These are phyloP conservation scores for Leptogaster cylindrica DNA, from an alignment of 2,888 invertebrate species.

Conservation along the genomic window DNA sequence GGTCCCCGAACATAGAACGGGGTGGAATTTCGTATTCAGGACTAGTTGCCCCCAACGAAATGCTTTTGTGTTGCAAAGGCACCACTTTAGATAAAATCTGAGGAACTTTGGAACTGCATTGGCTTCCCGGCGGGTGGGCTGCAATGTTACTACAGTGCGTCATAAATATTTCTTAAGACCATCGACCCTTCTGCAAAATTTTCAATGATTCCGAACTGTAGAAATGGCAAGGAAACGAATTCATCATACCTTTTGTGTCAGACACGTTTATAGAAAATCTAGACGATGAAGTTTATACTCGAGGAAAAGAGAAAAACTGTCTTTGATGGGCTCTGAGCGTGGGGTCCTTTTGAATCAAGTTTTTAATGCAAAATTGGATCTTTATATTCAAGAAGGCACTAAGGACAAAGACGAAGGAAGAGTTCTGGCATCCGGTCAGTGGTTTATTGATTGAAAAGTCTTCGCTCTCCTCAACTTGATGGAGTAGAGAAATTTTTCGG, in stretches of 20 bases:
- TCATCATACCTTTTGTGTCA: not conserved
- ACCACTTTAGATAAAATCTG: conserved; percentile 42
- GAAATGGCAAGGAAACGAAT: conserved; percentile 3
- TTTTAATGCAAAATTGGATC: not conserved
- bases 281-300: no score
- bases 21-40: conserved; percentile 43
- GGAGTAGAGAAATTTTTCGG: not conserved
- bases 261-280: not conserved
- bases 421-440: conserved; percentile 22
- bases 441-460: conserved; percentile 37
- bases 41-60: conserved; percentile 39
- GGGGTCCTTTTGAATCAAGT: not conserved
- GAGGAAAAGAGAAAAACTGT: not conserved
- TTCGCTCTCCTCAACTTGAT: not conserved
- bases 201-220: conserved; percentile 4
- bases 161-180: conserved; percentile 38
- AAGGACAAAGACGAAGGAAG: conserved; percentile 10
- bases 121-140: not conserved
- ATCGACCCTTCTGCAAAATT: not conserved
- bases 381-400: not conserved
- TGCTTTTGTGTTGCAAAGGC: conserved; percentile 42
- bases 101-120: conserved; percentile 27
- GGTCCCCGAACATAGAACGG: not conserved
- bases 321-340: not conserved
- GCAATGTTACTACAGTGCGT: conserved; percentile 22